Percentiles rank a stretch among this genome's conserved stretches.
These are phyloP conservation scores for Carettochelys insculpta DNA, from an alignment of 2,113 vertebrate genomes.

Conservation along the genomic window DNA sequence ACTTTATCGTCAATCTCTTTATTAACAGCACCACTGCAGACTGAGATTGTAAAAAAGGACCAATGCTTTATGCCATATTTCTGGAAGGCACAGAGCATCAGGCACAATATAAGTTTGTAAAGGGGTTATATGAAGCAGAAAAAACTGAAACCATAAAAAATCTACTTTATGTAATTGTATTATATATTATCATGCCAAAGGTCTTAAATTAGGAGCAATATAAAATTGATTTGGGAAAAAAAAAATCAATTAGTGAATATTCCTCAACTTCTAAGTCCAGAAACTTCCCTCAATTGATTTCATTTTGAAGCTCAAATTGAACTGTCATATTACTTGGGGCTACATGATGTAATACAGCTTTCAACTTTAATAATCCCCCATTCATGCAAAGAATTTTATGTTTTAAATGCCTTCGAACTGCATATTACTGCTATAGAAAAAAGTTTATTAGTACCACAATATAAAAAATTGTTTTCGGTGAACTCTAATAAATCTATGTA, in stretches of 20 bases:
- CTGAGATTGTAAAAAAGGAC: slow-evolving; percentile 75
- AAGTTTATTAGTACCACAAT: background rate
- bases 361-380: background rate
- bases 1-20: slow-evolving; percentile 97
- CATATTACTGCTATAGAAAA: background rate
- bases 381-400: background rate
- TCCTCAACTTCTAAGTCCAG: background rate
- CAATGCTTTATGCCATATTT: slow-evolving; percentile 72
- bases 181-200: background rate
- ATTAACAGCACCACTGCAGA: slow-evolving; percentile 93
- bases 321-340: background rate
- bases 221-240: background rate
- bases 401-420: slow-evolving; percentile 6
- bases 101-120: slow-evolving; percentile 8
- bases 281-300: background rate
- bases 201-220: slow-evolving; percentile 6
- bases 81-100: slow-evolving; percentile 68
- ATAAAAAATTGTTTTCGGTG: slow-evolving; percentile 17
- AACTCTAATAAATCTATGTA: slow-evolving; percentile 12
- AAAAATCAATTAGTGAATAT: background rate
- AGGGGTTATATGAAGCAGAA: slow-evolving; percentile 40
- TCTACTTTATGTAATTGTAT: background rate
- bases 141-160: slow-evolving; percentile 1
- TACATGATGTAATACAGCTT: background rate
- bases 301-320: background rate